phyloP scores from a whole-genome alignment of 2,113 vertebrate genomes.

The Tragelaphus buxtoni region DNA sequence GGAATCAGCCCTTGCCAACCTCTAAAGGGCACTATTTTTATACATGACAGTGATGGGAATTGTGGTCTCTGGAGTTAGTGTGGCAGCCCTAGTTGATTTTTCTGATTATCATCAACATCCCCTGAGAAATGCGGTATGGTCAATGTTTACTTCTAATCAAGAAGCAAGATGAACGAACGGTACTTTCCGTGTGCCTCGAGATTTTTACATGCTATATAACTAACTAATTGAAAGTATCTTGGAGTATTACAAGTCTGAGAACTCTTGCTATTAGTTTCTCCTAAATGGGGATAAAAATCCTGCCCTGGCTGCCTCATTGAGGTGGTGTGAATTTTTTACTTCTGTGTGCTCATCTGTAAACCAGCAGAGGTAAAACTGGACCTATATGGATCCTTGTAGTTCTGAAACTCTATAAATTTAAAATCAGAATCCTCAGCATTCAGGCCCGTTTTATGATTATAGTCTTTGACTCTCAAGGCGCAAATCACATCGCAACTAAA shows the following conservation, averaged over 20 bases:
- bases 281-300: neutral
- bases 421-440: neutral
- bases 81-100: neutral
- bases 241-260: neutral
- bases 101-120: neutral
- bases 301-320: neutral
- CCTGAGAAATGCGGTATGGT: neutral
- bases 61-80: neutral
- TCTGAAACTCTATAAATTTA: neutral
- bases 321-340: neutral
- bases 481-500: neutral
- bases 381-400: neutral
- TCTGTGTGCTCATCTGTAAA: neutral
- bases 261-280: neutral
- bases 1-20: neutral
- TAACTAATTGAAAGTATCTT: no score
- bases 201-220: neutral
- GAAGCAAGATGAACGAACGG: neutral
- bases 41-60: neutral
- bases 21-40: neutral
- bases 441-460: neutral
- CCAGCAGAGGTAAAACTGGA: neutral
- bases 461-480: neutral
- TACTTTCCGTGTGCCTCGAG: neutral
- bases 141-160: neutral